phyloP scores from a whole-genome alignment of 2,113 vertebrate species.

The human (Homo sapiens) region DNA sequence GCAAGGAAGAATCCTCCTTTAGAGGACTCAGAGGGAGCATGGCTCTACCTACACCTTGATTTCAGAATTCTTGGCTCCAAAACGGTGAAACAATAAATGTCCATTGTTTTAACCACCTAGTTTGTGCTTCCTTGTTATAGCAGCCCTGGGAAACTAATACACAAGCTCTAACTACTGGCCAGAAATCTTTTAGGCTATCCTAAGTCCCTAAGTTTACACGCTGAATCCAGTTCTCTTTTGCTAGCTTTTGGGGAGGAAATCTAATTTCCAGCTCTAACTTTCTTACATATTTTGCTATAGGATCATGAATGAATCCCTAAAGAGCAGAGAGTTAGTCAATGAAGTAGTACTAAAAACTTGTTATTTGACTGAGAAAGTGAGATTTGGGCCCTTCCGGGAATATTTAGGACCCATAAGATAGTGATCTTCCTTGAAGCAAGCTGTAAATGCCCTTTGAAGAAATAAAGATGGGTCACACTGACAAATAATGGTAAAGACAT shows the following conservation, averaged over 20 bases:
- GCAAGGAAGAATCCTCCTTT: neutral
- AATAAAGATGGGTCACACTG: neutral
- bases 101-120: neutral
- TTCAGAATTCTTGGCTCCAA: neutral
- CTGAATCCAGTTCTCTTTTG: neutral
- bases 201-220: neutral
- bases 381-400: neutral
- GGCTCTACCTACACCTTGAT: neutral
- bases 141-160: neutral
- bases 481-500: neutral
- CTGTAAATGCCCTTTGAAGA: neutral
- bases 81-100: neutral
- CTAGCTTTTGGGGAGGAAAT: neutral
- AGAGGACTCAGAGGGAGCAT: neutral
- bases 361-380: neutral
- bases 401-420: neutral
- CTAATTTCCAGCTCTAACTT: neutral
- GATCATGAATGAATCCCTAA: neutral
- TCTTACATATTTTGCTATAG: neutral
- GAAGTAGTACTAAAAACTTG: neutral
- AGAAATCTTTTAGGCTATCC: neutral
- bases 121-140: neutral
- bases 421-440: neutral
- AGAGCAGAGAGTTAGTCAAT: neutral
- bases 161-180: neutral